Base-by-base conservation (phyloP, 2,888 invertebrate species). In the Branchinecta sandiegonensis region DNA sequence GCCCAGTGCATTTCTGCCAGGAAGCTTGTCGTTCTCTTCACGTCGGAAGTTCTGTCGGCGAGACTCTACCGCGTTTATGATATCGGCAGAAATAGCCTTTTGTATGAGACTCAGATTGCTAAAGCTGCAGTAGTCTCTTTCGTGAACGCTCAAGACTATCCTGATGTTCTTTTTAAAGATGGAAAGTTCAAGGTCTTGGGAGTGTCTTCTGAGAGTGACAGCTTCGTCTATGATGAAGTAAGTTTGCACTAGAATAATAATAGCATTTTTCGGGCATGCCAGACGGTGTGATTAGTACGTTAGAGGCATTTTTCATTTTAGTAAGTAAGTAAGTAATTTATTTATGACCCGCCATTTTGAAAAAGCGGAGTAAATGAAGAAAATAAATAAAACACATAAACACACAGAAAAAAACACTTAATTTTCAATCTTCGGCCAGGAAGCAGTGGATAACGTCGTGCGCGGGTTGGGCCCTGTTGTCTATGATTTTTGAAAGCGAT, bases 41-140 rank as follows among this genome's bases (percentile, higher is more conserved):
- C 8, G 8, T 56, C 63, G 23, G 63, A 56, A 23, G 63, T 56
- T 56, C 63, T 56, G 8, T 10, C 63, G n/a, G 63, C 63, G 8
- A n/a, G 63, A 9, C 63, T 56, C n/a, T 56, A 56, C 23, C 63
- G 63, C 14, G 23, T 56, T 10, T 56, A 56, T 56, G 63, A 56
- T 10, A 23, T 56, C 23, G 63, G 23, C 9, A 56, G 63, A 11
- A 56, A 56, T 23, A 9, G n/a, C n/a, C 23, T 56, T 17, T 10
- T 56, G 14, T 56, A 56, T 56, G 63, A 56, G 23, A 56, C 63
- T 56, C 63, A 56, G 63, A 56, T 56, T 56, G 63, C n/a, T 10
- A 56, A 56, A 56, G n/a, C 23, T 17, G n/a, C 63, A 56, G 23
- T 56, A 17, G 63, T 56, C 14, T n/a, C 23, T 23, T 56, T 17